These are phyloP conservation scores for Drosophila pandora DNA, from an alignment of 1,140 invertebrate genomes.

Conservation along the genomic window DNA sequence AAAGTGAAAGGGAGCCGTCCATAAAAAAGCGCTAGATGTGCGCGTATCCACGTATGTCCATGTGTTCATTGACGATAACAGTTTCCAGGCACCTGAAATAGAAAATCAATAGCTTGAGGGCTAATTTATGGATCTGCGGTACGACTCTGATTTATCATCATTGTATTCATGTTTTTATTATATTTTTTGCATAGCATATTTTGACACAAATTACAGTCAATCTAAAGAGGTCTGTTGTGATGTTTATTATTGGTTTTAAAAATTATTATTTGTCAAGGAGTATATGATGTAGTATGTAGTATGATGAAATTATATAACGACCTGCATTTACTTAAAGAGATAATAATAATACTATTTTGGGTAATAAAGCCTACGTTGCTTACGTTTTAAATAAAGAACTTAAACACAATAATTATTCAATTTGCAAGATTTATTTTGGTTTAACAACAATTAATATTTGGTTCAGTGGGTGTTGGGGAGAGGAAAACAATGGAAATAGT, in stretches of 20 bases:
- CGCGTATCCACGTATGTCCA: conserved; percentile 2
- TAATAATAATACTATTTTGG: too few species aligned
- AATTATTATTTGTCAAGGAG: too few species aligned
- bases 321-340: too few species aligned
- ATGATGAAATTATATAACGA: too few species aligned
- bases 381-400: too few species aligned
- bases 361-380: too few species aligned
- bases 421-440: conserved; percentile 66
- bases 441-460: conserved; percentile 64
- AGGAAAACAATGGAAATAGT: conserved; percentile 18
- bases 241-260: neutral
- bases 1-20: conserved; percentile 39
- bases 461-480: conserved; percentile 26
- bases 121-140: conserved; percentile 31
- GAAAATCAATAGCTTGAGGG: conserved; percentile 28
- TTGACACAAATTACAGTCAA: conserved; percentile 6
- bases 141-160: conserved; percentile 45
- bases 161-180: conserved; percentile 32
- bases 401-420: neutral
- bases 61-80: conserved; percentile 33
- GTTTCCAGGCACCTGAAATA: conserved; percentile 43
- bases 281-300: too few species aligned
- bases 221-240: conserved; percentile 6
- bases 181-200: conserved; percentile 16
- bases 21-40: conserved; percentile 29